Base-by-base conservation (phyloP, 2,888 invertebrate genomes). In the Agriopis marginaria region DNA sequence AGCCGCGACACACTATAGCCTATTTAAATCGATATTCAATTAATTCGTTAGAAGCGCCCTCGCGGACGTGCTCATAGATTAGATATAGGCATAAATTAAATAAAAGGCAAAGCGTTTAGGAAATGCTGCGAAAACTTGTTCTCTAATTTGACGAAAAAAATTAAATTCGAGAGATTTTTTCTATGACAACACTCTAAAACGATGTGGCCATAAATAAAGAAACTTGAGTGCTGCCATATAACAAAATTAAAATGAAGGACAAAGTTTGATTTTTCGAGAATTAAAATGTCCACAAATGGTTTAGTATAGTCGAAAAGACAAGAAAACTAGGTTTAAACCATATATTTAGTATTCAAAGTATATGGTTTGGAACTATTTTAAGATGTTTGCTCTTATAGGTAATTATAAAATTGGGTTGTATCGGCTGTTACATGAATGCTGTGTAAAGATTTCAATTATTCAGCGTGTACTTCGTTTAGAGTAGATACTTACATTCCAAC, bases 1-100 rank as follows among this genome's bases (percentile, higher is more conserved):
- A 95, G 82, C 77, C 77, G 67, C 73, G 71, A 62, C 70, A 47
- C 77, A 74, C 76, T 60, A 54, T 75, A 75, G 74, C 70, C 68
- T 77, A 77, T 70, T 75, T 72, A 71, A 75, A 71, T 64, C 71
- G 62, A 64, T 71, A 76, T 71, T 81, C 79, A 80, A 82, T 80
- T 81, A 81, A 74, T 42, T 71, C 49, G 66, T 53, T 70, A 76
- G 66, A 54, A 23, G 63, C 66, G 58, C 40, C 47, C 45, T 3
- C 40, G 45, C 54, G 56, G 40, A 40, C 54, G 68, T 50, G 55
- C 63, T 47, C 40, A 32, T 68, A 64, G 44, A 63, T 42, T 63
- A 68, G 64, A 61, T 56, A 54, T 68, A 68, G 63, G 63, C 47
- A 45, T 63, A 55, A 70, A 66, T 63, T 23, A 44, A 56, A 44